Evolutionary conservation across 2,888 invertebrate species (phyloP), one percentile per base, ranked within the genome.

Genomic region (Syrphus vitripennis): DNA sequence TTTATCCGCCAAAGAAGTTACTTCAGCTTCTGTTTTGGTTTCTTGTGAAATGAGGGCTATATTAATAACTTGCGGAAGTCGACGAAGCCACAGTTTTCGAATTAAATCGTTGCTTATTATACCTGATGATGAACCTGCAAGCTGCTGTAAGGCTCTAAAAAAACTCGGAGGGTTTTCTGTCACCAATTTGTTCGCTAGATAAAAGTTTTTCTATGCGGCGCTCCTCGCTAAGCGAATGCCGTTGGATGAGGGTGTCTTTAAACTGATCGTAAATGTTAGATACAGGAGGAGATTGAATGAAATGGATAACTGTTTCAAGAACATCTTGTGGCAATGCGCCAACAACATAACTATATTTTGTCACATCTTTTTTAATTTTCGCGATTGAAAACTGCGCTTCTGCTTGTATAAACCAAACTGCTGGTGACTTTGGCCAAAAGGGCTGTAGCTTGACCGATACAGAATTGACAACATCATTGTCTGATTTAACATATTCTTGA

Each of bases 11-110:
- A 67, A 19, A 16, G 26, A 26, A 21, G 67, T 67, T 26, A 57
- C 16, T 14, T 57, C 67, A 4, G 31, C 16, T 67, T 72, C 61
- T 1, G 34, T 5, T 19, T 59, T 59, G 10, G 3, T 21, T 19
- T 55, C 55, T 48, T 75, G 75, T n/a, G 55, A 67, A 55, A 76
- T 67, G 9, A 76, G 37, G 2, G 69, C 77, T 3, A 77, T 77
- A 12, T 69, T 69, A 7, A 77, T 59, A 2, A 77, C 59, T 19
- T 69, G 76, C 14, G 34, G 57, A 12, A 57, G 57, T 57, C 57
- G 34, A 4, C 57, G 19, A 14, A 34, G 21, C 57, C 57, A 57
- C 34, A 57, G 34, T n/a, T 76, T 76, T 34, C 34, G 19, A 57
- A 59, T 37, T 37, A 76, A 37, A 6, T 75, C 34, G 19, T 67